Evolutionary conservation across 2,888 invertebrate species (phyloP).

Genomic region (Slavum lentiscoides): DNA sequence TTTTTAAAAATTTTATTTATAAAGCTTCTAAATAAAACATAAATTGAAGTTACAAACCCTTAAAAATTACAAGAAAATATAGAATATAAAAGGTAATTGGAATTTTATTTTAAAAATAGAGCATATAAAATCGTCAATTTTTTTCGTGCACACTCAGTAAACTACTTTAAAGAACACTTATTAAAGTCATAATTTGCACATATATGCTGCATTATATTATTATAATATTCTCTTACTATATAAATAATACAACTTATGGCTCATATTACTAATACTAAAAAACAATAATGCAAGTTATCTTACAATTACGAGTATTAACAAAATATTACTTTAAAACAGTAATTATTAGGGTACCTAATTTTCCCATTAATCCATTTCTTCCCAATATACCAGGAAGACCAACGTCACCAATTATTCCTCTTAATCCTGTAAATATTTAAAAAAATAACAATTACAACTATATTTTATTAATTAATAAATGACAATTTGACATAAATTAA

Average conservation of each 20-base stretch:
- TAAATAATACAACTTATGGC: not conserved
- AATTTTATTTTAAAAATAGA: too few species aligned
- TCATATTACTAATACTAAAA: not conserved
- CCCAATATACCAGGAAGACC: constrained; percentile 51
- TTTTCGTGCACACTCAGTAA: too few species aligned
- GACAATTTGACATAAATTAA: not conserved
- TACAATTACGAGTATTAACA: not conserved
- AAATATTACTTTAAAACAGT: not conserved
- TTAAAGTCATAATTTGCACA: too few species aligned
- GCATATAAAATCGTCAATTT: too few species aligned
- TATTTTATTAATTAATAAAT: not conserved
- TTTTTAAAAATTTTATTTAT: too few species aligned
- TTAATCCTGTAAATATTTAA: constrained; percentile 57
- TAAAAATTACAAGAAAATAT: too few species aligned
- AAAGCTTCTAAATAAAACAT: too few species aligned
- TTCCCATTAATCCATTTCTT: constrained; percentile 48
- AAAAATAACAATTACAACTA: not conserved
- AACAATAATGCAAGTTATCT: not conserved
- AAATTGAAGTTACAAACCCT: too few species aligned
- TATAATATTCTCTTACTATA: too few species aligned
- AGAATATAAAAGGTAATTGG: too few species aligned
- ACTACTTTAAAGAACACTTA: too few species aligned
- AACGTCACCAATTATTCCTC: constrained; percentile 57
- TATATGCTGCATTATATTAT: too few species aligned
- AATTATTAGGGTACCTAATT: constrained; percentile 25